Evolutionary conservation across 1,140 invertebrate species (phyloP).

Genomic region (Dufourea novaeangliae): DNA sequence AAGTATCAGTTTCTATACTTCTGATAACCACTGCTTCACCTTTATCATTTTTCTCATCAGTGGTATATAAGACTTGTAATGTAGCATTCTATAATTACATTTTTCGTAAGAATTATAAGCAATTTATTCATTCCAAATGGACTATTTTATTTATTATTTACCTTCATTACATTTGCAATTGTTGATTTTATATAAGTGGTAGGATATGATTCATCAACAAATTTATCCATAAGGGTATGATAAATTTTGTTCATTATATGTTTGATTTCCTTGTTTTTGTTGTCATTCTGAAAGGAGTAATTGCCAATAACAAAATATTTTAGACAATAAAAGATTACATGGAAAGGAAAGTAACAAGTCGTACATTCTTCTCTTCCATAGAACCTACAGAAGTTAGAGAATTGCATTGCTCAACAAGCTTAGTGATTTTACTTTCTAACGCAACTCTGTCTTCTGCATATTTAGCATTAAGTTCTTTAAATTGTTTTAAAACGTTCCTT

Average conservation of each 20-base stretch:
- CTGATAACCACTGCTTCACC: not conserved
- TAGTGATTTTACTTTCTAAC: constrained; percentile 58
- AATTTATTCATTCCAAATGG: not conserved
- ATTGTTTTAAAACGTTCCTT: constrained; percentile 43
- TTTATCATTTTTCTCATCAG: constrained; percentile 5
- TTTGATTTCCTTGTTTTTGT: constrained; percentile 72
- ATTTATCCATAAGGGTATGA: constrained; percentile 66
- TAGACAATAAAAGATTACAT: constrained; percentile 3
- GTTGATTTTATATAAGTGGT: constrained; percentile 69
- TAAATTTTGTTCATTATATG: constrained; percentile 74
- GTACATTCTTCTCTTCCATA: constrained; percentile 39
- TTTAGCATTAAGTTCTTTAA: constrained; percentile 34
- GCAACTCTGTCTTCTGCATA: constrained; percentile 52
- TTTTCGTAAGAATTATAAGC: constrained; percentile 7
- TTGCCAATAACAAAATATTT: not conserved
- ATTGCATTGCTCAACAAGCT: constrained; percentile 4
- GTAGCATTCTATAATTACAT: constrained; percentile 68
- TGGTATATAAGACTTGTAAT: constrained; percentile 67
- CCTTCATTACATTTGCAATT: constrained; percentile 70
- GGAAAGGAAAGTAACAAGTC: constrained; percentile 5
- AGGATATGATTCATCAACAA: constrained; percentile 68
- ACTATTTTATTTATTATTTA: constrained; percentile 44
- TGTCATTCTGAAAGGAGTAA: constrained; percentile 56
- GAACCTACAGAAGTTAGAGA: not conserved
- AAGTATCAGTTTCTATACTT: not conserved